A percentile compares a stretch with the other conserved stretches of the same genome.
Conservation (phyloP, 1,140 invertebrate species). For the Orchesella cincta region DNA sequence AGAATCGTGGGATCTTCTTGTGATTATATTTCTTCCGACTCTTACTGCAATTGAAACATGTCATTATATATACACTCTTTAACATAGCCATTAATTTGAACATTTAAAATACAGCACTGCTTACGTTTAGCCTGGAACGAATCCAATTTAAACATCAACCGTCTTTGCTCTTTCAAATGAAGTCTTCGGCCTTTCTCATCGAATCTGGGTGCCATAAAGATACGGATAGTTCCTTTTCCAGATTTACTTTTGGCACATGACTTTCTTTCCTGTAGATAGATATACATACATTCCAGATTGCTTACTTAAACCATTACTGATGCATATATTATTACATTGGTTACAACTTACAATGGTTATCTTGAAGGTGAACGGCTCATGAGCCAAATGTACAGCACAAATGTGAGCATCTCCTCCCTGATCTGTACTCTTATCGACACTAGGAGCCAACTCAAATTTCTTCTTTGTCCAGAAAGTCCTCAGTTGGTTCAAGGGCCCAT, state of each 20-base stretch:
- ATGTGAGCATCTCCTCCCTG: neutral
- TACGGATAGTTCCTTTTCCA: constrained; percentile 34
- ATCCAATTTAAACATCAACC: constrained; percentile 40
- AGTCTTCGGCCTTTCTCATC: constrained; percentile 28
- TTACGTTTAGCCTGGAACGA: constrained; percentile 32
- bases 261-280: neutral
- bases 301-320: neutral
- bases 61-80: neutral
- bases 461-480: constrained; percentile 24
- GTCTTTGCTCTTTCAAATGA: constrained; percentile 32
- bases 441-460: constrained; percentile 20
- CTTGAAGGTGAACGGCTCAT: constrained; percentile 8
- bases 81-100: neutral
- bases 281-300: neutral
- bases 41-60: constrained; percentile 59
- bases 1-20: constrained; percentile 65
- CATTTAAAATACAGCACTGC: too few relatives aligned
- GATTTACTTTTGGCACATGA: neutral
- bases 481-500: neutral
- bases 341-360: constrained; percentile 10
- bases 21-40: constrained; percentile 66
- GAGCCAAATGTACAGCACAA: constrained; percentile 1
- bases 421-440: neutral
- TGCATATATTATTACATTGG: neutral
- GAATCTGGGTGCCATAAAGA: constrained; percentile 33